These are phyloP conservation scores for Phyllopteryx taeniolatus DNA, from an alignment of 2,113 vertebrate genomes.

Conservation along the genomic window DNA sequence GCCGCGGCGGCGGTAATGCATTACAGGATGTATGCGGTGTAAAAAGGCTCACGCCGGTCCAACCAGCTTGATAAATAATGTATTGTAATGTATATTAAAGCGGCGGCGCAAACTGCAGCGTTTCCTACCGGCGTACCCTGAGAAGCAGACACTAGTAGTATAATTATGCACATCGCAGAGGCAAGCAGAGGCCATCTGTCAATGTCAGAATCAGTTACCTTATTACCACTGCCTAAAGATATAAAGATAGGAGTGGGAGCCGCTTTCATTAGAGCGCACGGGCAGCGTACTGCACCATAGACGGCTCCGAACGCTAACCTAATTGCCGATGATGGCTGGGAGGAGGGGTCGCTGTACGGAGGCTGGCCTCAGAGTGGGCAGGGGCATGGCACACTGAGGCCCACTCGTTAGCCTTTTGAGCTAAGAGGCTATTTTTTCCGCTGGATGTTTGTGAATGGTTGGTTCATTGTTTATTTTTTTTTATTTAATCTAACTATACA, in stretches of 20 bases:
- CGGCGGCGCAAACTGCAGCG: constrained; percentile 53
- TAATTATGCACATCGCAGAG: constrained; percentile 75
- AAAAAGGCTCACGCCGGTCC: constrained; percentile 62
- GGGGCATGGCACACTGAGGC: constrained; percentile 36
- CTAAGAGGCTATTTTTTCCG: not conserved
- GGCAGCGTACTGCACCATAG: constrained; percentile 62
- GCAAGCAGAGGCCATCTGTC: constrained; percentile 76
- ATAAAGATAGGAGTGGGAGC: constrained; percentile 73
- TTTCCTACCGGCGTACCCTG: constrained; percentile 54
- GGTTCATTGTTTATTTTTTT: too few species aligned
- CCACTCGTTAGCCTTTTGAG: not conserved
- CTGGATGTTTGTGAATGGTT: not conserved
- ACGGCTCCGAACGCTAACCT: constrained; percentile 64
- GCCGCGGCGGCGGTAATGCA: constrained; percentile 70
- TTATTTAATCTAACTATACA: not conserved
- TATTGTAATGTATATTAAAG: constrained; percentile 76
- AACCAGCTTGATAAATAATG: constrained; percentile 74
- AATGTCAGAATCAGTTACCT: constrained; percentile 75
- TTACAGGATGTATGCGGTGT: constrained; percentile 69
- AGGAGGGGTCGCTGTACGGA: constrained; percentile 39
- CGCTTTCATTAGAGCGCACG: constrained; percentile 67
- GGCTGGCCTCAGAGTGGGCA: constrained; percentile 41
- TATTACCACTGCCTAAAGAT: constrained; percentile 75
- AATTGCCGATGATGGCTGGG: constrained; percentile 69
- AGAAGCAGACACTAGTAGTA: constrained; percentile 63